Evolutionary conservation across 2,113 vertebrate genomes (phyloP).

Genomic region (Oryzias melastigma): DNA sequence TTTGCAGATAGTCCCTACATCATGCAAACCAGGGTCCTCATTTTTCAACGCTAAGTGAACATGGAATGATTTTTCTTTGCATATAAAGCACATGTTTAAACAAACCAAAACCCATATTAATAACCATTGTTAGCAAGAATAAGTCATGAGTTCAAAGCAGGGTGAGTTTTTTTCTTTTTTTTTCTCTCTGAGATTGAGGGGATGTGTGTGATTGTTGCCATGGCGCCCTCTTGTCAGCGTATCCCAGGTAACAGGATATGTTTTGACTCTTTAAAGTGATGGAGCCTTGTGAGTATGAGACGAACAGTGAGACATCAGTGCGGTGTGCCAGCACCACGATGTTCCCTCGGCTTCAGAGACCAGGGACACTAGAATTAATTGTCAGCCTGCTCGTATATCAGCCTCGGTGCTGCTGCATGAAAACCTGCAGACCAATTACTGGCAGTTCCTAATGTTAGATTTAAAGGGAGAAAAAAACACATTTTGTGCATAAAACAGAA

Average conservation of each 20-base stretch:
- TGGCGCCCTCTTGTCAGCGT: slow-evolving; percentile 1
- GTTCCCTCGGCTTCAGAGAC: slow-evolving; percentile 34
- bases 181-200: slow-evolving; percentile 1
- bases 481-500: no score
- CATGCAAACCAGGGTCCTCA: slow-evolving; percentile 68
- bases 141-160: neutral
- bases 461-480: no score
- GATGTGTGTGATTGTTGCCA: slow-evolving; percentile 21
- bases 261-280: slow-evolving; percentile 31
- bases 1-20: slow-evolving; percentile 63
- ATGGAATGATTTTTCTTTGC: slow-evolving; percentile 56
- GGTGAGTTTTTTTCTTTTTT: neutral
- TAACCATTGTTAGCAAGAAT: neutral
- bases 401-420: neutral
- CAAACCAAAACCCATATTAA: slow-evolving; percentile 2
- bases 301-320: slow-evolving; percentile 10
- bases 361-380: slow-evolving; percentile 26
- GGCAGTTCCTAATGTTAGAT: neutral
- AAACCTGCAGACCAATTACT: slow-evolving; percentile 1
- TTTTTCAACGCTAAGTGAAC: slow-evolving; percentile 37
- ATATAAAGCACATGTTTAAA: slow-evolving; percentile 17
- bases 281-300: slow-evolving; percentile 20
- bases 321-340: slow-evolving; percentile 42
- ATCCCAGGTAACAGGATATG: slow-evolving; percentile 22
- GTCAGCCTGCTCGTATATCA: slow-evolving; percentile 17